Conservation (phyloP, 2,888 invertebrate genomes). For the Bugula neritina region DNA sequence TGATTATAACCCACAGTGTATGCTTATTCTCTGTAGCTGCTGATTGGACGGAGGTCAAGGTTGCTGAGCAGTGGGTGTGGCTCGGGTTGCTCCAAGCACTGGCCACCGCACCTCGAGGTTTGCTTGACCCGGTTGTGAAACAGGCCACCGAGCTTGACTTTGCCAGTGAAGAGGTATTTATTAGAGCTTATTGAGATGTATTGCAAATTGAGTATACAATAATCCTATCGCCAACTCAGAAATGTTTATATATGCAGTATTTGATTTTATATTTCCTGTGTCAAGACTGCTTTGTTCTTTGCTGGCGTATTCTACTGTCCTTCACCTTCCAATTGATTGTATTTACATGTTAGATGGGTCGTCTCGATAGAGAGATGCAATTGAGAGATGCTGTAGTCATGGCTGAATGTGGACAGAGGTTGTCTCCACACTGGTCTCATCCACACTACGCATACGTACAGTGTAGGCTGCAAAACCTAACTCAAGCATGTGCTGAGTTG, state of each 20-base stretch:
- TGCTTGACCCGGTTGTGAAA: constrained; percentile 12
- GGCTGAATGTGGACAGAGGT: not conserved
- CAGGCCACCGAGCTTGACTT: not conserved
- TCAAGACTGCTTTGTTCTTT: too few species aligned
- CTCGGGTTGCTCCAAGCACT: constrained; percentile 2
- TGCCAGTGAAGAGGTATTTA: constrained; percentile 4
- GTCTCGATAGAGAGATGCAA: not conserved
- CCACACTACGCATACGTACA: not conserved
- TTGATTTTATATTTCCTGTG: too few species aligned
- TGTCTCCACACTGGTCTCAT: not conserved
- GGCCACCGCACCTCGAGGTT: not conserved
- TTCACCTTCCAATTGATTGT: too few species aligned
- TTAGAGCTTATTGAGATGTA: too few species aligned
- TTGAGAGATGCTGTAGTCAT: not conserved
- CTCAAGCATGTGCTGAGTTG: not conserved
- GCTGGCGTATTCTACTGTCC: too few species aligned
- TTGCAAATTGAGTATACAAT: too few species aligned
- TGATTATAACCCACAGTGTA: too few species aligned
- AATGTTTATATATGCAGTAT: too few species aligned
- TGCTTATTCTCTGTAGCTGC: too few species aligned
- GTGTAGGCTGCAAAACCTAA: not conserved
- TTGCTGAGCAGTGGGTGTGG: constrained; percentile 18
- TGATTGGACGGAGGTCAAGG: not conserved
- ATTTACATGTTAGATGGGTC: not conserved
- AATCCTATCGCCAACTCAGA: too few species aligned